These are phyloP conservation scores for Ageneiosus marmoratus DNA, from an alignment of 2,113 vertebrate species.

Conservation along the genomic window DNA sequence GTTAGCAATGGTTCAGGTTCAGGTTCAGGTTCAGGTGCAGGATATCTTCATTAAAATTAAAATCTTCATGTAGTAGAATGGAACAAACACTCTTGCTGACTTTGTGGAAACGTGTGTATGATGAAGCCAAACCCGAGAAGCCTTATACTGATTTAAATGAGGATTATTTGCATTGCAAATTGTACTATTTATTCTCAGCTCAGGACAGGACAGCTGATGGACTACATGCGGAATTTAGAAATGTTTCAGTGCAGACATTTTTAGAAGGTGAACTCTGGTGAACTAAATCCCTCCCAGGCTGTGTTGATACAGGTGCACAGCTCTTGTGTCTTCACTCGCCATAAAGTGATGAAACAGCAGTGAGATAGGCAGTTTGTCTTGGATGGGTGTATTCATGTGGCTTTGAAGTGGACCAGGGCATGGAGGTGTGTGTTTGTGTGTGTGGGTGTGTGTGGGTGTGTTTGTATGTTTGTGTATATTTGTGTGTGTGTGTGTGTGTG, in stretches of 20 bases:
- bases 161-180: slow-evolving; percentile 34
- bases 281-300: not conserved
- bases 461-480: too few species aligned
- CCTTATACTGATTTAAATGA: slow-evolving; percentile 12
- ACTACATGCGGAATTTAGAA: not conserved
- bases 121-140: not conserved
- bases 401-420: slow-evolving; percentile 13
- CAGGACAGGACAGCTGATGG: not conserved
- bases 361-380: slow-evolving; percentile 30
- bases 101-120: not conserved
- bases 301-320: slow-evolving; percentile 46
- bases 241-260: not conserved
- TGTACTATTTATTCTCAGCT: not conserved
- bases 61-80: not conserved
- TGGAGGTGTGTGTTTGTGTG: too few species aligned
- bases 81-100: not conserved
- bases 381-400: slow-evolving; percentile 15
- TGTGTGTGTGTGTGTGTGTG: slow-evolving; percentile 3
- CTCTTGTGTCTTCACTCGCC: slow-evolving; percentile 24
- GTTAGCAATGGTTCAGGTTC: not conserved
- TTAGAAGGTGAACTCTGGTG: not conserved
- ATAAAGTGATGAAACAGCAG: slow-evolving; percentile 23
- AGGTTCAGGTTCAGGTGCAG: not conserved
- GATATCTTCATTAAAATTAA: not conserved
- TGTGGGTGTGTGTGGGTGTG: too few species aligned